Base-by-base conservation (phyloP, 2,797 vertebrate genomes). In the Eupleurogrammus muticus region DNA sequence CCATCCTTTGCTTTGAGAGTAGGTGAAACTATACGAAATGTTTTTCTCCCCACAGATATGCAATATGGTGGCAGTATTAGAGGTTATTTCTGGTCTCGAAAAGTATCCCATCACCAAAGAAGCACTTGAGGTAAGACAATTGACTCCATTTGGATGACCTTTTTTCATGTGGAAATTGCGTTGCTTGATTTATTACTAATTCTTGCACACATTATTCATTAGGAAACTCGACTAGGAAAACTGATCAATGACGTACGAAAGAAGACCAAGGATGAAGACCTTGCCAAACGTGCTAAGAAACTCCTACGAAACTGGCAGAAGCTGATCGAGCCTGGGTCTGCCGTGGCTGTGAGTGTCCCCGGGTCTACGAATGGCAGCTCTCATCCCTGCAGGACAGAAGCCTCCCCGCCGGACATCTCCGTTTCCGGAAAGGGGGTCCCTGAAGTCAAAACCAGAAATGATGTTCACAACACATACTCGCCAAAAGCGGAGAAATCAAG, bases 81-180 rank as follows among this genome's bases (percentile, higher is more conserved):
- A 99, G 92, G 97, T 99, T 80, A 99, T 99, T 93, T 93, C 97
- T 92, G 95, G 95, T 93, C 93, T 99, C 93, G 97, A 99, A 92
- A 99, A 97, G 89, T 99, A 96, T 84, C 97, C 97, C 61, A 99
- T 99, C 92, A 99, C 97, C 96, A 99, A 99, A 98, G 97, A 99
- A 95, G 97, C 97, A 89, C 96, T 99, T 85, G 97, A 99, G 96
- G 97, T 99, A 92, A 88, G 86, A 70, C 9, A 19, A 1, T 32
- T 60, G 2, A 56, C 28, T 17, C 4, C 11, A 44, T 9, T 5
- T 32, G 1, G 58, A 32, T 6, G 40, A 7, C 0, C n/a, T 28
- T 13, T 2, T 4, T 42, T 56, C 1, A 23, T 53, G 7, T 19
- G 17, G 0, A 60, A 24, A 32, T 14, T 16, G 8, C 62, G 16